Percentiles rank a stretch among this genome's conserved stretches.
Conservation (phyloP, 2,888 invertebrate genomes). For the Heliconius erato region DNA sequence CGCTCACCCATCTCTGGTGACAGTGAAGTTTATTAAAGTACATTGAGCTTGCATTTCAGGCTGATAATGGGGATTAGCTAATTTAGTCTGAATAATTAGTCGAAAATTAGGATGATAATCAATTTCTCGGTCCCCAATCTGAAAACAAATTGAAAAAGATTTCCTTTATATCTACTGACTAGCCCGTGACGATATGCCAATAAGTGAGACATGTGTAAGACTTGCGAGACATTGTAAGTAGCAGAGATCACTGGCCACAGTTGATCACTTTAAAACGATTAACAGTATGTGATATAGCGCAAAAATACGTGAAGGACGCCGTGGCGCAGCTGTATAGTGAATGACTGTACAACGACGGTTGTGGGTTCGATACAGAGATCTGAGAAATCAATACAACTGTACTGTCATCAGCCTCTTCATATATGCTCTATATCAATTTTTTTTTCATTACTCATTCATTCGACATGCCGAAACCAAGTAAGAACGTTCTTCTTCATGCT, state of each 20-base stretch:
- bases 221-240: not conserved
- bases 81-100: constrained; percentile 95
- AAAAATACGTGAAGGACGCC: not conserved
- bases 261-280: too few species aligned
- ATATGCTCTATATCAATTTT: too few species aligned
- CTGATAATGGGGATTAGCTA: constrained; percentile 98
- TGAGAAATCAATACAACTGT: too few species aligned
- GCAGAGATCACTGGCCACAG: not conserved
- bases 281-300: too few species aligned
- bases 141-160: constrained; percentile 73
- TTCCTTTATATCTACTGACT: not conserved
- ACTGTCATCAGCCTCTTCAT: too few species aligned
- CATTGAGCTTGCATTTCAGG: constrained; percentile 99
- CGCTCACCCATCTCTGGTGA: constrained; percentile 92
- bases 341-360: too few species aligned
- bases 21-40: constrained; percentile 97
- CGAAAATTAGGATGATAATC: constrained; percentile 94
- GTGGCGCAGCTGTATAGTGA: too few species aligned
- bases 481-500: too few species aligned
- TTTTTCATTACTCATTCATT: too few species aligned
- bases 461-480: too few species aligned
- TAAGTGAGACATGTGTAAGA: not conserved
- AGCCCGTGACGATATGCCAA: not conserved
- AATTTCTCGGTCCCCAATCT: constrained; percentile 97
- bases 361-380: too few species aligned